Evolutionary conservation across 1,140 invertebrate genomes (phyloP).

Genomic region (Schlechtendalia chinensis): DNA sequence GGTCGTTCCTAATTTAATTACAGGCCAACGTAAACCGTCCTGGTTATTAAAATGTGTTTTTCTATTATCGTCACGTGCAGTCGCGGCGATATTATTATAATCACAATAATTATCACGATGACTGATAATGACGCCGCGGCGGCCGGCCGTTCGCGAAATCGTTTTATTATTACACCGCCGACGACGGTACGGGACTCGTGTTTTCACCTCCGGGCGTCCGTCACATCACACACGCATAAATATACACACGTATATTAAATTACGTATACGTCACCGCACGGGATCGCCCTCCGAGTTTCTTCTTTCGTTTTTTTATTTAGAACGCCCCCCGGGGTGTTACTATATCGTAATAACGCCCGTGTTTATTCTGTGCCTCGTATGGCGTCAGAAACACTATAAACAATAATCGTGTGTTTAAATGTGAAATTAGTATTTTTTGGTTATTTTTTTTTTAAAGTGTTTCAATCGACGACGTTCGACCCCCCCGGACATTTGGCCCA

Average conservation of each 20-base stretch:
- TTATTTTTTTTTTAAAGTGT: too few relatives aligned
- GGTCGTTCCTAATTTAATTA: slow-evolving; percentile 22
- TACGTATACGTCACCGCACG: neutral
- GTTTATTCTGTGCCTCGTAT: neutral
- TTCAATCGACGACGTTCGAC: too few relatives aligned
- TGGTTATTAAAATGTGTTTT: too few relatives aligned
- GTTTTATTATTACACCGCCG: neutral
- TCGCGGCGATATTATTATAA: neutral
- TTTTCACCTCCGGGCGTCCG: neutral
- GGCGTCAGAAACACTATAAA: too few relatives aligned
- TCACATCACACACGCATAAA: neutral
- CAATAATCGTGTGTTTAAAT: too few relatives aligned
- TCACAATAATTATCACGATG: neutral
- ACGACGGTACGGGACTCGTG: neutral
- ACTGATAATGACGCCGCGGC: too few relatives aligned
- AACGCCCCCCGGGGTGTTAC: too few relatives aligned
- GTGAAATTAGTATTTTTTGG: too few relatives aligned
- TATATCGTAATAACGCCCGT: neutral
- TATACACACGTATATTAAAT: neutral
- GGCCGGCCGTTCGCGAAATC: neutral
- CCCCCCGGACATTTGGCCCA: too few relatives aligned
- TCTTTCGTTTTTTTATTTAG: too few relatives aligned
- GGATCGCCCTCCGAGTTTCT: neutral
- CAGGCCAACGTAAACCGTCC: neutral
- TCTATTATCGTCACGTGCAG: neutral